Base-by-base conservation (phyloP, 2,888 invertebrate genomes). In the Hirtodrosophila alboralis region DNA sequence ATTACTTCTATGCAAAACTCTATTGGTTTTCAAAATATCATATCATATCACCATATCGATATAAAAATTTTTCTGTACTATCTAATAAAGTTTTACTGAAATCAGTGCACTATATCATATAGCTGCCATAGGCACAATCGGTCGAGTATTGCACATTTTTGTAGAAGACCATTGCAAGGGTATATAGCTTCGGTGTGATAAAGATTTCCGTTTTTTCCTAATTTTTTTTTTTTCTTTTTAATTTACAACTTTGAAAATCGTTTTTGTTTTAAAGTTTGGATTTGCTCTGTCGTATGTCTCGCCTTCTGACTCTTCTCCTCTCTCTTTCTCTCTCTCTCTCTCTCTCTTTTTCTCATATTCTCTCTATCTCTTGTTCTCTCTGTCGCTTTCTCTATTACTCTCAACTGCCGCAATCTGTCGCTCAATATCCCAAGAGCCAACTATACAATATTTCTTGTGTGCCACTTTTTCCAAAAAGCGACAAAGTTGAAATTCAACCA, bases 241-340 rank as follows among this genome's bases (percentile, higher is more conserved):
- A 45, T 79, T 75, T 83, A 83, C 80, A 60, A 79, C 84, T 78
- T 78, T 78, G 75, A 61, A 78, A 78, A 78, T 85, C 78, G 78
- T 79, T 78, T 78, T 78, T 78, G 77, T 78, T 78, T 60, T 58
- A 79, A 78, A 78, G 59, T 83, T 83, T 78, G 51, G 38, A 63
- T 61, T 53, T 48, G 45, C 59, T 27, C 48, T 40, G 45, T 41
- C 18, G 23, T 13, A 13, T 34, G 27, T 6, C 30, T 7, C 2
- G 4, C 10, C 9, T n/a, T 7, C 37, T 8, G 5, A 18, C 5
- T 18, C 5, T 5, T 18, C 18, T 4, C 4, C 18, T 4, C 18
- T 4, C 16, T 12, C 12, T 2, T 28, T n/a, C 21, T 4, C 14
- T 12, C 34, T 12, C 14, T 13, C 49, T 16, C 12, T 4, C 37